These are phyloP conservation scores for Pelosia muscerda DNA, from an alignment of 2,888 invertebrate genomes.

Conservation along the genomic window DNA sequence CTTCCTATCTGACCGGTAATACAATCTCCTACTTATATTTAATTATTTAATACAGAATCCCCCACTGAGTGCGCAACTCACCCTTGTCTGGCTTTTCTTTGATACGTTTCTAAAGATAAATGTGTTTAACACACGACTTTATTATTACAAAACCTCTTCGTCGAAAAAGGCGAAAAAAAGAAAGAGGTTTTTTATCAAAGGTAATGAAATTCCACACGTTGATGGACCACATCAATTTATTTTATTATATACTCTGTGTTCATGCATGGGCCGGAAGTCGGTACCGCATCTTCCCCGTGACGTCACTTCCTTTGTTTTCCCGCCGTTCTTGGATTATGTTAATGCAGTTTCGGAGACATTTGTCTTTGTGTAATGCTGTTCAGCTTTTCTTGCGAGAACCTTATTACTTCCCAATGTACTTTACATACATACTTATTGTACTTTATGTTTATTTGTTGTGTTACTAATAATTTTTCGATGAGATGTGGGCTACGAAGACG, in stretches of 20 bases:
- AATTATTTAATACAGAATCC: background rate
- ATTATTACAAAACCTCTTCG: constrained; percentile 28
- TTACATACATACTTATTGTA: constrained; percentile 70
- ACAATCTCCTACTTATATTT: background rate
- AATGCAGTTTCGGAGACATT: constrained; percentile 81
- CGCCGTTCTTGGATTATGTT: constrained; percentile 79
- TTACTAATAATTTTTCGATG: constrained; percentile 36
- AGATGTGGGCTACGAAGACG: constrained; percentile 9
- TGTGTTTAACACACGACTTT: constrained; percentile 33
- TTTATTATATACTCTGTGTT: constrained; percentile 54
- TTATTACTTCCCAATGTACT: constrained; percentile 76
- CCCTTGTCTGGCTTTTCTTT: background rate
- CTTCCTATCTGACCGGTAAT: background rate
- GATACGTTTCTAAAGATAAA: constrained; percentile 34
- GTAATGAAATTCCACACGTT: constrained; percentile 63
- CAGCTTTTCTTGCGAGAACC: constrained; percentile 65
- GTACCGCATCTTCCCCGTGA: constrained; percentile 58
- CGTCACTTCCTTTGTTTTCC: constrained; percentile 78
- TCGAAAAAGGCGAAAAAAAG: constrained; percentile 37
- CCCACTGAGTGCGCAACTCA: background rate
- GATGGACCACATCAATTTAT: constrained; percentile 68
- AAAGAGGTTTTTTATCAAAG: constrained; percentile 47
- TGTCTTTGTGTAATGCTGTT: constrained; percentile 77
- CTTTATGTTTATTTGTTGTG: constrained; percentile 66
- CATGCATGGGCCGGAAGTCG: constrained; percentile 64